Evolutionary conservation across 2,797 vertebrate species (phyloP).

Genomic region (Spinibarbus caldwelli): DNA sequence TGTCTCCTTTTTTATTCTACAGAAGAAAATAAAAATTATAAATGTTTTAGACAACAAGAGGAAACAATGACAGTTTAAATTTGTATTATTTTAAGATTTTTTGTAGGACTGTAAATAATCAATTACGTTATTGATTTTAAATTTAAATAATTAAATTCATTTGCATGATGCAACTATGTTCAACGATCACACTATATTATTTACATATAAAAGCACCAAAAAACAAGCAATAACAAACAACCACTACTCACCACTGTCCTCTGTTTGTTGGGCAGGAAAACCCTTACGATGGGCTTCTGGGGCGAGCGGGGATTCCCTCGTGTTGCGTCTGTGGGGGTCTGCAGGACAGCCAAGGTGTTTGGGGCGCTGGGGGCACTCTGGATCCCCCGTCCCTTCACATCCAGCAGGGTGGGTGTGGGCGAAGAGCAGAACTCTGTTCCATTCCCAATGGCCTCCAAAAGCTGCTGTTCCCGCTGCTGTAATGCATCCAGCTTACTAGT

Average conservation of each 20-base stretch:
- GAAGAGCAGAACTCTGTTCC: conserved; percentile 90
- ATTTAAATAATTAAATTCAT: not conserved
- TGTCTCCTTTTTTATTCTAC: no score
- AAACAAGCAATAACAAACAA: not conserved
- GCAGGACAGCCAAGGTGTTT: conserved; percentile 91
- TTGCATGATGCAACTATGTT: not conserved
- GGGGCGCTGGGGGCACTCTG: conserved; percentile 86
- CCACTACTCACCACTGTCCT: conserved; percentile 92
- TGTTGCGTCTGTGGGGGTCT: conserved; percentile 85
- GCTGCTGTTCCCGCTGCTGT: conserved; percentile 96
- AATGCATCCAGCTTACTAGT: conserved; percentile 97
- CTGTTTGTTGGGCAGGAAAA: conserved; percentile 99
- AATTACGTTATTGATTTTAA: no score
- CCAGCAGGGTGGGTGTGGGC: conserved; percentile 72
- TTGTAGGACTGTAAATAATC: not conserved
- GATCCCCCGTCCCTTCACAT: conserved; percentile 68
- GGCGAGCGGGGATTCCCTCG: conserved; percentile 94
- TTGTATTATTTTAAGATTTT: no score
- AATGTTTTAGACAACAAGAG: no score
- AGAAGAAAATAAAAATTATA: no score
- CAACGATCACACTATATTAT: not conserved
- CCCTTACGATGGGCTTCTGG: conserved; percentile 97
- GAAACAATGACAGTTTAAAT: no score
- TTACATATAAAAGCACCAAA: not conserved
- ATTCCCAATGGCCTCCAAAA: conserved; percentile 95